Evolutionary conservation across 2,113 vertebrate species (phyloP), one percentile per base, ranked within the genome.

Genomic region (Sitta europaea): DNA sequence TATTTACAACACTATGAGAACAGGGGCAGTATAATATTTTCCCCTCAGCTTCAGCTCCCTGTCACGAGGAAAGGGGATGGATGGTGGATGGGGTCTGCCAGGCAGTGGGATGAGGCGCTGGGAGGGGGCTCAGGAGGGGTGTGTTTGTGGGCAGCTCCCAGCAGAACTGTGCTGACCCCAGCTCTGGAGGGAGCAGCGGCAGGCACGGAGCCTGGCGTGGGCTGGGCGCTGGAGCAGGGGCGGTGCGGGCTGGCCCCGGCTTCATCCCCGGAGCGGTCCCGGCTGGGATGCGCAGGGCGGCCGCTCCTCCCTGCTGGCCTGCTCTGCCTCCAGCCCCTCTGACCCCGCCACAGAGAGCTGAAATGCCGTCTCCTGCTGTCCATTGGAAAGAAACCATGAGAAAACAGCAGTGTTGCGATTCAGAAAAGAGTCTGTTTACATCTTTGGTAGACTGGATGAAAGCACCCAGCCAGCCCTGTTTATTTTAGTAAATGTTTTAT

Each of bases 241-340:
- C 63, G 70, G 20, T 0, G 1, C 0, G 2, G 61, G 31, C 65
- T 61, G 87, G 55, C 1, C 3, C 23, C 0, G 0, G 13, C 45
- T 43, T 72, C 11, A n/a, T 53, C 36, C 45, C 0, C 0, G 31
- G n/a, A 83, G 18, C 24, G 58, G 7, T 72, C n/a, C 66, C 2
- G 2, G 16, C 51, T 59, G 53, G n/a, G 17, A 82, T 3, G 48
- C 55, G 54, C 1, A 3, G 40, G 35, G 54, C 6, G 2, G 22
- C 27, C 77, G 9, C 45, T 90, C 43, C 65, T 86, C 31, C 22
- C 47, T 66, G 53, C 61, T 59, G 15, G 36, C 24, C 63, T 53
- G 33, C 38, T 76, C 45, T 80, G 67, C 65, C 78, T n/a, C 9
- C 5, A 15, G 48, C 71, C 80, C 45, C 1, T 55, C 42, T 71